Base-by-base conservation (phyloP, 2,797 vertebrate genomes). In the Acridotheres tristis region DNA sequence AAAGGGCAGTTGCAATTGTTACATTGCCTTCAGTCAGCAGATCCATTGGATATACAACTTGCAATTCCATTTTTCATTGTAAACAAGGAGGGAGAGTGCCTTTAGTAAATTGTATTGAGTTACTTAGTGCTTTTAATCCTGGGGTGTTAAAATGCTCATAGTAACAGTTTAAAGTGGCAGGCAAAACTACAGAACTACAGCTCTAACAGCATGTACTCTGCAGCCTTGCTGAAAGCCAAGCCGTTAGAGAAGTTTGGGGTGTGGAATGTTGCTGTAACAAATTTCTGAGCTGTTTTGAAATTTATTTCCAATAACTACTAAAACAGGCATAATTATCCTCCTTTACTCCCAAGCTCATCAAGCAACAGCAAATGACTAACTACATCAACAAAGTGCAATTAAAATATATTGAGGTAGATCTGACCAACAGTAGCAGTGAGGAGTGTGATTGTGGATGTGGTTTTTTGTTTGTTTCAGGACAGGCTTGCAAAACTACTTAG, bases 1-100 rank as follows among this genome's bases (percentile, higher is more conserved):
- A 92, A 87, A 96, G 90, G 92, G 81, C 86, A 89, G 72, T n/a
- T 57, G 53, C 63, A 54, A 16, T 90, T 95, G 55, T 51, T 76
- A 2, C 1, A 10, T 40, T 89, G 61, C 84, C 43, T 82, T 65
- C 42, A 57, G 59, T 62, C 59, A 90, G 55, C 72, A 67, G 43
- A 85, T 59, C 69, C 6, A 18, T 4, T 71, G 72, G 47, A 62
- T 66, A 51, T 14, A 26, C 8, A 30, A 14, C 20, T 73, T 85
- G 32, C 61, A 67, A 15, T 77, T 76, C 50, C 0, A 0, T 77
- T 59, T 50, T 80, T 85, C 8, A 0, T 55, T 43, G 23, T 76
- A 50, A 72, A 55, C 1, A 6, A 67, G 18, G 16, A 26, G 1
- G 8, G 40, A 59, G 57, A 75, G 57, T 16, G 43, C 62, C 53